A percentile compares a stretch with the other conserved stretches of the same genome.
Conservation (phyloP, 1,140 invertebrate species). For the Drosophila chauvacae region DNA sequence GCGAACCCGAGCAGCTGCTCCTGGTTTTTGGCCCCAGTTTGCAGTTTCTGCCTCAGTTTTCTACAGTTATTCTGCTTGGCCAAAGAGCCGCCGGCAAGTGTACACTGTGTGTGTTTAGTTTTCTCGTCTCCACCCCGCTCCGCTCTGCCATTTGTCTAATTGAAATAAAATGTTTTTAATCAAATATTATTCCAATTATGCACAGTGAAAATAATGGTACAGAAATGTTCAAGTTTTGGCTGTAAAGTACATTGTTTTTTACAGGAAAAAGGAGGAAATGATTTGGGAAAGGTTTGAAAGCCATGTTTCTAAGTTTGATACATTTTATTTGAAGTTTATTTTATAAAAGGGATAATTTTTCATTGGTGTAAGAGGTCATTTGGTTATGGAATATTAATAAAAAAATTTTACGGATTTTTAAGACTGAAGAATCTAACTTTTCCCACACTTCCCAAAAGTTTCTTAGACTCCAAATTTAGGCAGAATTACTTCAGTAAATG, state of each 20-base stretch:
- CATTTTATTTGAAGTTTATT: neutral
- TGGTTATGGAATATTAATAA: no score
- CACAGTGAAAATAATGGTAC: slow-evolving; percentile 65
- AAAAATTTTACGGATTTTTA: no score
- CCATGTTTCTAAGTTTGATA: no score
- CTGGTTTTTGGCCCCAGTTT: slow-evolving; percentile 11
- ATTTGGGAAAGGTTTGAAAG: slow-evolving; percentile 87
- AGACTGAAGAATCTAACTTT: neutral
- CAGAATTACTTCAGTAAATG: slow-evolving; percentile 1
- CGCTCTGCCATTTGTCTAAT: slow-evolving; percentile 60
- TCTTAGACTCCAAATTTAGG: neutral
- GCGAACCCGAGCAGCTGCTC: slow-evolving; percentile 64
- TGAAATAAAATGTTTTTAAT: slow-evolving; percentile 81
- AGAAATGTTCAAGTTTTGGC: slow-evolving; percentile 34
- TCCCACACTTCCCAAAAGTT: neutral
- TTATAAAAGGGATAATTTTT: neutral
- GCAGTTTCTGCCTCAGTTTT: slow-evolving; percentile 26
- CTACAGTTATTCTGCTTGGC: slow-evolving; percentile 46
- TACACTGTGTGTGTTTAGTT: slow-evolving; percentile 68
- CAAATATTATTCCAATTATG: slow-evolving; percentile 82
- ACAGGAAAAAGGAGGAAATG: neutral
- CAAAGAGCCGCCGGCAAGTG: slow-evolving; percentile 53
- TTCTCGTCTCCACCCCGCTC: neutral
- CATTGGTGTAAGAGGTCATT: no score
- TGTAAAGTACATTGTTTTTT: neutral